Percentiles rank a stretch among this genome's conserved stretches.
Conservation (phyloP, 2,888 invertebrate species). For the Dynastes maya region DNA sequence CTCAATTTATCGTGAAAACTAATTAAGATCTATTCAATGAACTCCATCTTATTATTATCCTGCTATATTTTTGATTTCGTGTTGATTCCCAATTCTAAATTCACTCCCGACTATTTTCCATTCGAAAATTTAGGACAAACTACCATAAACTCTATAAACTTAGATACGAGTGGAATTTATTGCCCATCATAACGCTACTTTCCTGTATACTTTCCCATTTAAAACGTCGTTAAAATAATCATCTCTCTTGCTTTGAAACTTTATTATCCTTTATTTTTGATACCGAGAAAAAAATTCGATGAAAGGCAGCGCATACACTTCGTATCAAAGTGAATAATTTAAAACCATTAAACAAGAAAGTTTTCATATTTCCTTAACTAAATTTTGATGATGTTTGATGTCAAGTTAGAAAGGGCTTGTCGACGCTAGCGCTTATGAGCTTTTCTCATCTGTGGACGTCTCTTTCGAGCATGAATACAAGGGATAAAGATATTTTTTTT, state of each 20-base stretch:
- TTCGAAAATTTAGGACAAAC: conserved; percentile 12
- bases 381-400: conserved; percentile 27
- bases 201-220: background rate
- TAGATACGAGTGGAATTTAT: background rate
- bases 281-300: background rate
- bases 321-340: conserved; percentile 26
- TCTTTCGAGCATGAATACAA: background rate
- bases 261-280: conserved; percentile 1
- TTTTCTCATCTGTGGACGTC: background rate
- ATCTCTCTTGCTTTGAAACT: conserved; percentile 6
- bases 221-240: too few species aligned
- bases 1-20: too few species aligned
- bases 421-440: conserved; percentile 27
- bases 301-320: background rate
- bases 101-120: too few species aligned
- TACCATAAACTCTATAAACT: conserved; percentile 6
- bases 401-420: background rate
- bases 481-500: conserved; percentile 49
- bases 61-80: too few species aligned
- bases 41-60: too few species aligned
- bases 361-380: conserved; percentile 24
- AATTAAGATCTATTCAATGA: too few species aligned
- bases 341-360: conserved; percentile 26
- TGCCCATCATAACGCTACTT: background rate
- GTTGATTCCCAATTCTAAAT: too few species aligned